Evolutionary conservation across 2,797 vertebrate species (phyloP).

Genomic region (Acomys russatus): DNA sequence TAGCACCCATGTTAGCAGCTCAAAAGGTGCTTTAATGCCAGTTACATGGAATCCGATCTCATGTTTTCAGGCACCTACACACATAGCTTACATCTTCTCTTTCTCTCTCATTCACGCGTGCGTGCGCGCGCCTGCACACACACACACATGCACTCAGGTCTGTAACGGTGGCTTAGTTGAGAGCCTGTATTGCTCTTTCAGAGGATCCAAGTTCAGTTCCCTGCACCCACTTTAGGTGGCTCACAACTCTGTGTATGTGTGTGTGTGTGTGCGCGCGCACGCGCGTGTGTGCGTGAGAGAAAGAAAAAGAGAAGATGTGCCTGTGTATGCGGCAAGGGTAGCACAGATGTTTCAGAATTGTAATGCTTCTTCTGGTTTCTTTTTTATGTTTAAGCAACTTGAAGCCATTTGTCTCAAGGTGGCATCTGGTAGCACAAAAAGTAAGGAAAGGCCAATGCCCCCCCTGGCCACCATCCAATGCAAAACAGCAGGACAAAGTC

Average conservation of each 20-base stretch:
- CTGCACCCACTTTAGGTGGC: too few relatives aligned
- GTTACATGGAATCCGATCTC: neutral
- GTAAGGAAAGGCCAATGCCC: constrained; percentile 85
- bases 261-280: too few relatives aligned
- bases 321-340: neutral
- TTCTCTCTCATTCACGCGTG: neutral
- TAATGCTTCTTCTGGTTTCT: neutral
- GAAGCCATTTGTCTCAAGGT: constrained; percentile 94
- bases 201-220: neutral
- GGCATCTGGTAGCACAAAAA: constrained; percentile 89
- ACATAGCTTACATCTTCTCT: too few relatives aligned
- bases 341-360: neutral
- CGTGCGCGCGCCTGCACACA: neutral
- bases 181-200: neutral
- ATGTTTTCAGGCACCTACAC: too few relatives aligned
- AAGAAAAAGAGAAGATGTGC: too few relatives aligned
- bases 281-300: too few relatives aligned
- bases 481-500: constrained; percentile 84
- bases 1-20: neutral
- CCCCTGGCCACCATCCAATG: constrained; percentile 86
- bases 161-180: neutral
- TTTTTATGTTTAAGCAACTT: constrained; percentile 87
- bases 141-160: neutral
- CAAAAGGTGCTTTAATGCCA: neutral
- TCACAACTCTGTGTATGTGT: neutral